Percentiles rank a stretch among this genome's conserved stretches.
These are phyloP conservation scores for Schizopygopsis pylzovi DNA, from an alignment of 2,797 vertebrate genomes.

Conservation along the genomic window DNA sequence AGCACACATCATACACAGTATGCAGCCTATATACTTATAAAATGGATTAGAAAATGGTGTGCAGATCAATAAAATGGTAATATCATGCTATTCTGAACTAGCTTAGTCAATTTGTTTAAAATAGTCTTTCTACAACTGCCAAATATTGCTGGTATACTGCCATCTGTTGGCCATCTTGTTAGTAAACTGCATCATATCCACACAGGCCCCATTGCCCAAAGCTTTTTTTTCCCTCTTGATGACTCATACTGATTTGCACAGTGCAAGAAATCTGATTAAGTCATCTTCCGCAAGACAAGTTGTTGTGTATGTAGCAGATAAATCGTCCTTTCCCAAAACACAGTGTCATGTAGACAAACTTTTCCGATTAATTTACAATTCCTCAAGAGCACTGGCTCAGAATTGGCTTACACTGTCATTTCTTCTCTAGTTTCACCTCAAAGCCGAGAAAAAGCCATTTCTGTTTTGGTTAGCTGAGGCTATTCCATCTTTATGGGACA, in stretches of 20 bases:
- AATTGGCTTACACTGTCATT: constrained; percentile 8
- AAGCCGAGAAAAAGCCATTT: constrained; percentile 3
- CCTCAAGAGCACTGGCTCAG: neutral
- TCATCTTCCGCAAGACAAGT: neutral
- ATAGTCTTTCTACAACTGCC: neutral
- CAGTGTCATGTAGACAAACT: neutral
- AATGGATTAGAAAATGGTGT: neutral
- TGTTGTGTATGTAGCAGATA: constrained; percentile 24
- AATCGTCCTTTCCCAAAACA: neutral
- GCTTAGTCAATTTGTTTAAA: neutral
- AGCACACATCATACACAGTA: neutral
- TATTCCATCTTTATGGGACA: constrained; percentile 1
- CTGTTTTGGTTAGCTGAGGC: neutral
- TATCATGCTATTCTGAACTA: neutral
- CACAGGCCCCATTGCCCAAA: constrained; percentile 1
- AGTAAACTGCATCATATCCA: neutral
- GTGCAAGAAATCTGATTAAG: constrained; percentile 42
- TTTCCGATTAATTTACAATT: constrained; percentile 14
- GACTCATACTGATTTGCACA: constrained; percentile 18
- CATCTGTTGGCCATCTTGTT: constrained; percentile 52
- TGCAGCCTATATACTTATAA: neutral
- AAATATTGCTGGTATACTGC: constrained; percentile 53
- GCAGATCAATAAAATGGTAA: neutral
- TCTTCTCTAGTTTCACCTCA: neutral
- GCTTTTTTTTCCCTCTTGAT: neutral